Evolutionary conservation across 2,888 invertebrate species (phyloP).

Genomic region (Aspidiotus rigidus): DNA sequence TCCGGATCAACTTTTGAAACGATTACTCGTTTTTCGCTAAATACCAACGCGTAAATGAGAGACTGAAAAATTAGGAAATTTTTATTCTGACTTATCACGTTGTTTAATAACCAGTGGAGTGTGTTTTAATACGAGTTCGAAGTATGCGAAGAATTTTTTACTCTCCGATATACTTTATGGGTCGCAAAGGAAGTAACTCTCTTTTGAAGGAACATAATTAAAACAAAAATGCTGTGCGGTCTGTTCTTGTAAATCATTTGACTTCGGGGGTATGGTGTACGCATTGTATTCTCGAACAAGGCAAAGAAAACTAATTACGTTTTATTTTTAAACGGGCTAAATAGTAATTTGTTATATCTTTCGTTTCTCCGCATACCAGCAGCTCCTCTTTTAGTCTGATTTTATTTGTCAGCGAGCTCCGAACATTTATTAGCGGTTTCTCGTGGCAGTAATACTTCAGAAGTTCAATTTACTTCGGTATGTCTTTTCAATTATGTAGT

Average conservation of each 20-base stretch:
- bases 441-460: constrained; percentile 21
- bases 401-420: background rate
- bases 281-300: constrained; percentile 19
- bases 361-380: constrained; percentile 24
- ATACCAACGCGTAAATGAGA: background rate
- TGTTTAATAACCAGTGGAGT: constrained; percentile 27
- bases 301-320: constrained; percentile 30
- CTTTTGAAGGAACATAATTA: constrained; percentile 30
- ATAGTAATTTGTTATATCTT: constrained; percentile 27
- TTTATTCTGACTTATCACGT: constrained; percentile 30
- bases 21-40: too few species aligned
- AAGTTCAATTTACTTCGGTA: constrained; percentile 30
- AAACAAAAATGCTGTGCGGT: constrained; percentile 31
- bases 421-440: constrained; percentile 17
- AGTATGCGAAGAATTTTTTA: constrained; percentile 27
- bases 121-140: constrained; percentile 17
- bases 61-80: constrained; percentile 1
- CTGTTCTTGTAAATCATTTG: constrained; percentile 31
- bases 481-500: constrained; percentile 25
- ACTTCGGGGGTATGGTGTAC: constrained; percentile 27
- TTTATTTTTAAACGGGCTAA: constrained; percentile 31
- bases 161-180: constrained; percentile 18
- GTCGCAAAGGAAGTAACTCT: constrained; percentile 29
- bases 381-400: constrained; percentile 21
- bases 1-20: too few species aligned